Evolutionary conservation across 2,888 invertebrate genomes (phyloP), one percentile per base, ranked within the genome.

Genomic region (Morpho deidamia): DNA sequence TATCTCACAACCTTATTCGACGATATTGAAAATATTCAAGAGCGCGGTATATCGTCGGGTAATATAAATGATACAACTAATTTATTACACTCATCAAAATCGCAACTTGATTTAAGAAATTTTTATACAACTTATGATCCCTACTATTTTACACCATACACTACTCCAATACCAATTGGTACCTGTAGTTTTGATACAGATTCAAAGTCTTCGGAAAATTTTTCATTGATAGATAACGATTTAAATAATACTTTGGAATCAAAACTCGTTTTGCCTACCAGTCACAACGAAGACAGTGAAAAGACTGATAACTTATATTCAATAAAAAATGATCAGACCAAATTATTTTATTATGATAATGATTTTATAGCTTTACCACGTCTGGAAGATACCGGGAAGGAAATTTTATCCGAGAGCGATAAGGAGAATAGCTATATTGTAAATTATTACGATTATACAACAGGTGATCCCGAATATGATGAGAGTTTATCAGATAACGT

Each of bases 381-480:
- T 50, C 10, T 32, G 32, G 43, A 50, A 34, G 38, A 43, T 49
- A 41, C 41, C 42, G n/a, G 39, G 9, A 32, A 10, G 23, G 38
- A 34, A 8, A 2, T 50, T 14, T 37, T 50, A 8, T 32, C 50
- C 7, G 11, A 14, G n/a, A 32, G 32, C 43, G 50, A 38, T 35
- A 42, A 1, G 7, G 42, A 32, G 7, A 38, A 12, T 11, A 44
- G 9, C n/a, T 50, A 44, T 1, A 14, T 11, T 46, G 32, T 8
- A 1, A 42, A 35, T 33, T 58, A 65, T 23, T 64, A 65, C 38
- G 64, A 65, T 23, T 65, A 54, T 49, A 61, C 62, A n/a, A 65
- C 65, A 12, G 62, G 60, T 53, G 57, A 56, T 2, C 61, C 64
- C 14, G 59, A 62, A 56, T 44, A 47, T 42, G 57, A 58, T 9